A percentile compares a stretch with the other conserved stretches of the same genome.
phyloP scores from a whole-genome alignment of 2,888 invertebrate species.

The Spilosoma lubricipeda region DNA sequence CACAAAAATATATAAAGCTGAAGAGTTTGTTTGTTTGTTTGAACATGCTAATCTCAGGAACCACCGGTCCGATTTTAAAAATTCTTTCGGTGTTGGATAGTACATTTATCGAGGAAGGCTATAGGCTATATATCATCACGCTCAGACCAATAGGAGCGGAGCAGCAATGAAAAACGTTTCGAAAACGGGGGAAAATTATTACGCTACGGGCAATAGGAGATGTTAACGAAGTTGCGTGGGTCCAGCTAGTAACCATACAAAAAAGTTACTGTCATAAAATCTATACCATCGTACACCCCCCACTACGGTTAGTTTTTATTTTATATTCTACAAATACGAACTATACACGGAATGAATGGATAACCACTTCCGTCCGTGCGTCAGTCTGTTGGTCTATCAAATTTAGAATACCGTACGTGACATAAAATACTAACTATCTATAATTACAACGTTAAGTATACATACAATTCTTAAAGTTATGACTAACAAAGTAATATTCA shows the following conservation, averaged over 20 bases:
- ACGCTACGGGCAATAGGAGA: too few relatives aligned
- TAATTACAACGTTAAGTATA: constrained; percentile 2
- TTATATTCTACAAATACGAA: constrained; percentile 22
- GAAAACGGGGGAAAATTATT: too few relatives aligned
- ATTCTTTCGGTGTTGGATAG: too few relatives aligned
- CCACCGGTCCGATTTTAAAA: too few relatives aligned
- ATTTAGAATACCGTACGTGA: constrained; percentile 30
- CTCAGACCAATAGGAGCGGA: too few relatives aligned
- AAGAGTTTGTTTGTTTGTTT: too few relatives aligned
- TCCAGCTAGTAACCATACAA: too few relatives aligned
- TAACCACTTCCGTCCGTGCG: constrained; percentile 31
- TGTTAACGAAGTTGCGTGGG: too few relatives aligned
- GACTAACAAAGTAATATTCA: not conserved
- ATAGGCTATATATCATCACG: too few relatives aligned
- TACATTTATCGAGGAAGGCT: too few relatives aligned
- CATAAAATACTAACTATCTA: constrained; percentile 17
- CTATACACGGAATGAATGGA: constrained; percentile 14
- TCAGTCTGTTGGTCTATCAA: constrained; percentile 13
- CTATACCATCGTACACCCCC: not conserved
- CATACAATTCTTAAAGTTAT: not conserved
- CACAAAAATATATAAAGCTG: constrained; percentile 1
- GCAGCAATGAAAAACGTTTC: too few relatives aligned
- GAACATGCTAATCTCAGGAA: too few relatives aligned
- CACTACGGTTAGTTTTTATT: not conserved
- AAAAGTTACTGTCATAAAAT: not conserved